These are phyloP conservation scores for Falcunculus frontatus DNA, from an alignment of 2,113 vertebrate genomes.

Conservation along the genomic window DNA sequence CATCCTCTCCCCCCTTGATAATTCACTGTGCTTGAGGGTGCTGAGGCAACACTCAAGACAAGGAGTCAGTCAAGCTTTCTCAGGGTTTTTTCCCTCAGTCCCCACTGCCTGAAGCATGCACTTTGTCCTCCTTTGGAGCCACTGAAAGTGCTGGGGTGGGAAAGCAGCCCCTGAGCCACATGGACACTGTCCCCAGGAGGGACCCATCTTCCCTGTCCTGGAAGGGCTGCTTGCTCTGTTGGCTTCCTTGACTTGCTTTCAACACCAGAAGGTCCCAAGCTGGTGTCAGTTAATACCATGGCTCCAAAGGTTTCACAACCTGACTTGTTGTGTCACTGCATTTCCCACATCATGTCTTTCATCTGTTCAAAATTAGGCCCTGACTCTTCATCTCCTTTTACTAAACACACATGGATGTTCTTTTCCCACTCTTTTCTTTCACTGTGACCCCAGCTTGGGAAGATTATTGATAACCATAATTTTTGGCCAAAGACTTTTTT, in stretches of 20 bases:
- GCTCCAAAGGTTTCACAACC: neutral
- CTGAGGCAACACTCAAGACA: neutral
- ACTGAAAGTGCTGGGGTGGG: neutral
- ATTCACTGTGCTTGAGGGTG: rapidly evolving
- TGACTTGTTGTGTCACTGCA: neutral
- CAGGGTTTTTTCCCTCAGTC: rapidly evolving
- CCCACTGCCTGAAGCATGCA: neutral
- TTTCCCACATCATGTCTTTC: neutral
- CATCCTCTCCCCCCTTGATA: neutral
- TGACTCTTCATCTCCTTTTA: neutral
- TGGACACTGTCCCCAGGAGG: rapidly evolving
- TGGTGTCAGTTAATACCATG: neutral
- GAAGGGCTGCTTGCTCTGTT: neutral
- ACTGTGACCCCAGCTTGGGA: neutral
- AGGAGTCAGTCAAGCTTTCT: neutral
- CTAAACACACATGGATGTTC: neutral
- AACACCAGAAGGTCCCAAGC: neutral
- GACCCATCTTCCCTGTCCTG: neutral
- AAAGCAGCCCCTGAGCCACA: rapidly evolving
- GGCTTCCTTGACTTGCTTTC: neutral
- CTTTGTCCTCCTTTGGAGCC: neutral
- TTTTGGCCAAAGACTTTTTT: neutral
- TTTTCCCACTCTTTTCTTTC: neutral
- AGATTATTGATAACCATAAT: neutral
- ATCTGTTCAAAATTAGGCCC: neutral